Conservation (phyloP, 2,797 vertebrate genomes). For the Distichodus sexfasciatus region DNA sequence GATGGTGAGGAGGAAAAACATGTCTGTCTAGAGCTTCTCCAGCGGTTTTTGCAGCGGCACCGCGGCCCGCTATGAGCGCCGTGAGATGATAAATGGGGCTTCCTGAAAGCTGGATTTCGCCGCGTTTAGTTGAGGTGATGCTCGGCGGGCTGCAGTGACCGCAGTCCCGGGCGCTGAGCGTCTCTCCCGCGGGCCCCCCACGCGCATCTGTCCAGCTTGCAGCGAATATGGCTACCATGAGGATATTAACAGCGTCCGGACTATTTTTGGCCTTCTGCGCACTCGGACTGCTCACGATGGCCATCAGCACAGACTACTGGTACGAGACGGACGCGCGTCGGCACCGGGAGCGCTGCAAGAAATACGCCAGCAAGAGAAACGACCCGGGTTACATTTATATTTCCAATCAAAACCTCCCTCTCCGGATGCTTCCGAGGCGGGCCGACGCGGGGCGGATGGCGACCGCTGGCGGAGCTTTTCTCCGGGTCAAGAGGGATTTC, state of each 20-base stretch:
- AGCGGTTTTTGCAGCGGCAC: conserved; percentile 14
- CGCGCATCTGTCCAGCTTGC: conserved; percentile 32
- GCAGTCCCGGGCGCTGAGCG: conserved; percentile 21
- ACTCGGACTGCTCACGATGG: conserved; percentile 82
- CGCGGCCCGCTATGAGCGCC: conserved; percentile 22
- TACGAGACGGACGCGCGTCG: conserved; percentile 90
- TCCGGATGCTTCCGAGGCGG: conserved; percentile 78
- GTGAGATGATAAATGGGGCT: conserved; percentile 46
- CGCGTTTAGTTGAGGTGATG: conserved; percentile 34
- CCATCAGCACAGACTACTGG: conserved; percentile 90
- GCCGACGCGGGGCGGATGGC: conserved; percentile 40
- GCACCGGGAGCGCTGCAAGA: conserved; percentile 87
- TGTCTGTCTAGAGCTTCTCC: conserved; percentile 43
- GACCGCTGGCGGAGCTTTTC: no score
- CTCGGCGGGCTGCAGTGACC: conserved; percentile 31
- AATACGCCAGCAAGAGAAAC: conserved; percentile 83
- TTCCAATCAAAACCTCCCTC: conserved; percentile 85
- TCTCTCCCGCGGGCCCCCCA: conserved; percentile 8
- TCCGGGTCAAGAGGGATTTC: conserved; percentile 67
- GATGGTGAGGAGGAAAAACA: conserved; percentile 38
- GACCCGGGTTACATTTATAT: conserved; percentile 90
- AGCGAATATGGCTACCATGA: conserved; percentile 86
- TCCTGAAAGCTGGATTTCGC: conserved; percentile 23
- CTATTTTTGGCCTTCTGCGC: conserved; percentile 86
- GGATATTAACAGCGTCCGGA: conserved; percentile 85